A percentile compares a stretch with the other conserved stretches of the same genome.
These are phyloP conservation scores for Hirundichthys speculiger DNA, from an alignment of 2,113 vertebrate genomes.

Conservation along the genomic window DNA sequence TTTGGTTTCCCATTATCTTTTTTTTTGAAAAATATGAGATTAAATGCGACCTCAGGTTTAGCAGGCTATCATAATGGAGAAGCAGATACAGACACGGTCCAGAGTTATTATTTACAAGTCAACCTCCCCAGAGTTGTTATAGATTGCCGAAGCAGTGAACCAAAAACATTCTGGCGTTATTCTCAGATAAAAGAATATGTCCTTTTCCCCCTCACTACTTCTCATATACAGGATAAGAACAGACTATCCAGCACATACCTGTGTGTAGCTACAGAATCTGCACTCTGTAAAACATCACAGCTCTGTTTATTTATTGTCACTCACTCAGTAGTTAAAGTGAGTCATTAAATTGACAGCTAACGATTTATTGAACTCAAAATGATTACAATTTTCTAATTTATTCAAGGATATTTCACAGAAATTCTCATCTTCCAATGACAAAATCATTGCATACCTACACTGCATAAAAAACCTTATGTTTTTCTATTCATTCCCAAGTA, in stretches of 20 bases:
- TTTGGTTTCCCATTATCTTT: constrained; percentile 60
- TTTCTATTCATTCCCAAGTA: too few species aligned
- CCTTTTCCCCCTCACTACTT: constrained; percentile 7
- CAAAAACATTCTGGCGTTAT: constrained; percentile 29
- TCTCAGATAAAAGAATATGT: constrained; percentile 13
- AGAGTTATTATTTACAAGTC: constrained; percentile 45
- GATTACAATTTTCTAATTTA: too few species aligned
- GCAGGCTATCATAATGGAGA: constrained; percentile 33
- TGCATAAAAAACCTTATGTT: too few species aligned
- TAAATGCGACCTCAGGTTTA: constrained; percentile 35
- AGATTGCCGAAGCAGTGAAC: constrained; percentile 26
- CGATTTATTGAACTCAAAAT: not conserved
- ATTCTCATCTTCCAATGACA: too few species aligned
- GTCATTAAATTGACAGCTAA: not conserved
- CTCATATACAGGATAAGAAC: constrained; percentile 16
- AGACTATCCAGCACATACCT: not conserved
- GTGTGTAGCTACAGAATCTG: constrained; percentile 5
- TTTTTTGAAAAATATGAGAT: constrained; percentile 51
- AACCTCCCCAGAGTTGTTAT: constrained; percentile 31
- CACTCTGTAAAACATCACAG: constrained; percentile 3
- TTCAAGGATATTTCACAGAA: too few species aligned
- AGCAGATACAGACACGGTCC: constrained; percentile 35
- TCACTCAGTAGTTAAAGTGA: not conserved
- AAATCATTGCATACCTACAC: too few species aligned
- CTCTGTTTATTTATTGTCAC: not conserved